phyloP scores from a whole-genome alignment of 1,140 invertebrate species.

The Platyscapa corneri region DNA sequence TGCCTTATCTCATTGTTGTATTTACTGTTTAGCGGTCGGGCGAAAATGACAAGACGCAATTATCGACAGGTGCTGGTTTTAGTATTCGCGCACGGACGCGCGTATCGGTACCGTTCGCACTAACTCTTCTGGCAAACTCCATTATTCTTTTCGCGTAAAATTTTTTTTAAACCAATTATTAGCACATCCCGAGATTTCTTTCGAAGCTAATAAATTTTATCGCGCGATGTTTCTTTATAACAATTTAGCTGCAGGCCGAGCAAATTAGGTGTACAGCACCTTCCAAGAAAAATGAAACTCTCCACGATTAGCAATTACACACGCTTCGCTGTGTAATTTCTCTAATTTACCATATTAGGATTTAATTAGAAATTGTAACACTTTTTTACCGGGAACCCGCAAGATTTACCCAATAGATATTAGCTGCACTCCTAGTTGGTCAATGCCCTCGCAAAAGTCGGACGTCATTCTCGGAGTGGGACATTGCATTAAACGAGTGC shows the following conservation, averaged over 20 bases:
- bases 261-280: background rate
- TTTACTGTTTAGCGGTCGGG: no score
- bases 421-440: background rate
- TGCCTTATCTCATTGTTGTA: no score
- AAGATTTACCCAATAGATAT: background rate
- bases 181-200: background rate
- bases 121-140: background rate
- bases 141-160: background rate
- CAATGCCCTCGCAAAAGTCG: background rate
- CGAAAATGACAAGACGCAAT: no score
- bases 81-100: no score
- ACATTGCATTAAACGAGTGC: background rate
- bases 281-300: background rate
- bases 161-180: background rate
- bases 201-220: no score
- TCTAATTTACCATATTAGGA: slow-evolving; percentile 3
- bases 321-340: background rate
- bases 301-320: background rate
- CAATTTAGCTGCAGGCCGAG: background rate
- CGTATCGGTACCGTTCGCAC: no score
- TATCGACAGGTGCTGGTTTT: no score
- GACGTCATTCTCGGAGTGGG: background rate
- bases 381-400: background rate
- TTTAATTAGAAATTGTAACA: background rate
- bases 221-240: background rate